A percentile compares a stretch with the other conserved stretches of the same genome.
Evolutionary conservation across 2,888 invertebrate genomes (phyloP).

Genomic region (Synergus gifuensis): DNA sequence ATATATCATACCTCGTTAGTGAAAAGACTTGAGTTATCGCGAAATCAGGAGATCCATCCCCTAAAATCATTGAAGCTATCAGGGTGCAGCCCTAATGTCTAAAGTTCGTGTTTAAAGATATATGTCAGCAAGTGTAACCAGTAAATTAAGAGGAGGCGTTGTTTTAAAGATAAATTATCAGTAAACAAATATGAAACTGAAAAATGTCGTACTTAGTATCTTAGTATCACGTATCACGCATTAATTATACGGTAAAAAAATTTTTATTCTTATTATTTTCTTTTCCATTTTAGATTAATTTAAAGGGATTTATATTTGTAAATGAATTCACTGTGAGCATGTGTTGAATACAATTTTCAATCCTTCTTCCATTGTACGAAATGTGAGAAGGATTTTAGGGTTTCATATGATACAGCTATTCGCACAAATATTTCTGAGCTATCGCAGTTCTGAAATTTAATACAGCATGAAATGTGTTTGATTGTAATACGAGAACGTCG

Average conservation of each 20-base stretch:
- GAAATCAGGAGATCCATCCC: constrained; percentile 10
- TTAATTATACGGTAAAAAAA: no score
- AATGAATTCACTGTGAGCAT: not conserved
- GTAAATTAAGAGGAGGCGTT: not conserved
- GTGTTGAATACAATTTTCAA: not conserved
- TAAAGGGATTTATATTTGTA: not conserved
- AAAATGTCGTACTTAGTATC: no score
- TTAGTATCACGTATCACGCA: no score
- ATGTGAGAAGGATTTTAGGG: not conserved
- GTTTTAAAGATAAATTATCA: not conserved
- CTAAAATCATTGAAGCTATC: constrained; percentile 25
- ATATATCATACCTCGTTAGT: constrained; percentile 32
- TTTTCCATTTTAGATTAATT: not conserved
- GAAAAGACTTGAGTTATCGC: constrained; percentile 17
- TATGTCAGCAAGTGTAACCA: constrained; percentile 4
- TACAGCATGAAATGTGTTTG: not conserved
- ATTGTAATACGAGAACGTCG: constrained; percentile 24
- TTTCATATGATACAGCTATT: constrained; percentile 11
- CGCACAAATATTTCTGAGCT: constrained; percentile 15
- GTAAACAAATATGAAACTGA: not conserved
- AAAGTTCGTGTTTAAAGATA: constrained; percentile 23
- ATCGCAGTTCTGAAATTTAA: not conserved
- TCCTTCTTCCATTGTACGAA: not conserved
- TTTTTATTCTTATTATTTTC: not conserved
- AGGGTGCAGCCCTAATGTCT: constrained; percentile 33